A percentile compares a stretch with the other conserved stretches of the same genome.
phyloP scores from a whole-genome alignment of 2,797 vertebrate genomes.

The Parauchenoglanis punctatus region DNA sequence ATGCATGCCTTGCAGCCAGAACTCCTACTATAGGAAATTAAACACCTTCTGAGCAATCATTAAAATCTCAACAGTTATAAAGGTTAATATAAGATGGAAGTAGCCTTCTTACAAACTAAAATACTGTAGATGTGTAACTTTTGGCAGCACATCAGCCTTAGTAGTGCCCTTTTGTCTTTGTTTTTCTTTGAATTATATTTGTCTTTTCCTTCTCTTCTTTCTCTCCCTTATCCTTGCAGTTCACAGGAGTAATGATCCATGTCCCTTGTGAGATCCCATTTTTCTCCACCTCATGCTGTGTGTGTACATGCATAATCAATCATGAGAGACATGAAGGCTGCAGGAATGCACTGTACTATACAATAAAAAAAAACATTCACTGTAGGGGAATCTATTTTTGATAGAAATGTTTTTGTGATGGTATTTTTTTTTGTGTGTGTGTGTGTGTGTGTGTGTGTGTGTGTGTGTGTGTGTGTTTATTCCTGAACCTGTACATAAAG shows the following conservation, averaged over 20 bases:
- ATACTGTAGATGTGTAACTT: not conserved
- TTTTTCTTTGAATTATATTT: not conserved
- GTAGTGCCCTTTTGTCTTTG: no score
- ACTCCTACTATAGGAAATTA: no score
- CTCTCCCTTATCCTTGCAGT: not conserved
- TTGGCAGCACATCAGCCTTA: not conserved
- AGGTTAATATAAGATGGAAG: not conserved
- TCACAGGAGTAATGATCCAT: conserved; percentile 39
- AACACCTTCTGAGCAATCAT: not conserved
- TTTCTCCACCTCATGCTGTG: not conserved
- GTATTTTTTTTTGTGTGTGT: no score
- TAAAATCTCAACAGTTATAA: not conserved
- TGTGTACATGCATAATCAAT: not conserved
- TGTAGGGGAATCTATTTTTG: not conserved
- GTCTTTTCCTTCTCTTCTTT: not conserved
- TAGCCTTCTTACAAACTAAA: no score
- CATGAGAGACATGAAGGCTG: not conserved
- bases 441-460: no score
- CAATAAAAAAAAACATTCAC: not conserved
- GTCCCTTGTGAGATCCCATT: not conserved
- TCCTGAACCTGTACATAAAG: not conserved
- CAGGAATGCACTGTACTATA: not conserved
- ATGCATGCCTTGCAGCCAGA: not conserved
- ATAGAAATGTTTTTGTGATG: not conserved
- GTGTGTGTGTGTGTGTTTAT: not conserved